A percentile compares a stretch with the other conserved stretches of the same genome.
phyloP scores from a whole-genome alignment of 2,113 vertebrate species.

The Polypterus bichir region DNA sequence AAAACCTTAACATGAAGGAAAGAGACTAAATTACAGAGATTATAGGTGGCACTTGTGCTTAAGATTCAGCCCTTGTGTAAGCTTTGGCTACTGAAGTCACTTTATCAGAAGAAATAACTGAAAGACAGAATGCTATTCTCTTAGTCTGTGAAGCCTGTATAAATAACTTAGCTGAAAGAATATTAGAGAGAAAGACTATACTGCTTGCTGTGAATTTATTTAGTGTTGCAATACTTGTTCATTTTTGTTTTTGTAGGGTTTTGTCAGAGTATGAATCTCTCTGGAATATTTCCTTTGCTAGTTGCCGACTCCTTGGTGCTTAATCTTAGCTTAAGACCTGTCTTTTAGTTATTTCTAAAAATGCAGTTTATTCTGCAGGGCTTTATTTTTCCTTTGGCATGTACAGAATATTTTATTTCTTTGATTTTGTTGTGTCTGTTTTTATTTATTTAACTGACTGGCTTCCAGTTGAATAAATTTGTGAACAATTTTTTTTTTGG shows the following conservation, averaged over 20 bases:
- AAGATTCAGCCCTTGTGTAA: constrained; percentile 12
- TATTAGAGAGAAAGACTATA: constrained; percentile 42
- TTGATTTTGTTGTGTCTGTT: constrained; percentile 44
- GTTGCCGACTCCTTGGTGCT: constrained; percentile 58
- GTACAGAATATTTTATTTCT: constrained; percentile 47
- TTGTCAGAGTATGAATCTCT: constrained; percentile 52
- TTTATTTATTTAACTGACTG: constrained; percentile 74
- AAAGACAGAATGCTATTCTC: constrained; percentile 68
- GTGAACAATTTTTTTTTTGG: constrained; percentile 60
- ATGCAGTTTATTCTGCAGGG: constrained; percentile 43
- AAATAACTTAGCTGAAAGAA: constrained; percentile 60
- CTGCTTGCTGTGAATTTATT: constrained; percentile 82
- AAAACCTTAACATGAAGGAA: too few relatives aligned
- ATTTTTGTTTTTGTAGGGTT: constrained; percentile 64
- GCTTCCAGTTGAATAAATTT: constrained; percentile 76
- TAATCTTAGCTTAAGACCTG: constrained; percentile 58
- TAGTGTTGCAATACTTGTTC: constrained; percentile 70
- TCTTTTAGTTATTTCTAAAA: constrained; percentile 75
- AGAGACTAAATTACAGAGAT: too few relatives aligned
- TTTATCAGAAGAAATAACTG: constrained; percentile 68
- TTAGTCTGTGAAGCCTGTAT: constrained; percentile 61
- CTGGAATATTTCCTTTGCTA: constrained; percentile 54
- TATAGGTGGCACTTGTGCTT: too few relatives aligned
- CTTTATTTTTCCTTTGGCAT: constrained; percentile 67
- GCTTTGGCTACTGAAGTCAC: constrained; percentile 50